A percentile compares a stretch with the other conserved stretches of the same genome.
These are phyloP conservation scores for Tenthredo distinguenda DNA, from an alignment of 2,888 invertebrate genomes.

Conservation along the genomic window DNA sequence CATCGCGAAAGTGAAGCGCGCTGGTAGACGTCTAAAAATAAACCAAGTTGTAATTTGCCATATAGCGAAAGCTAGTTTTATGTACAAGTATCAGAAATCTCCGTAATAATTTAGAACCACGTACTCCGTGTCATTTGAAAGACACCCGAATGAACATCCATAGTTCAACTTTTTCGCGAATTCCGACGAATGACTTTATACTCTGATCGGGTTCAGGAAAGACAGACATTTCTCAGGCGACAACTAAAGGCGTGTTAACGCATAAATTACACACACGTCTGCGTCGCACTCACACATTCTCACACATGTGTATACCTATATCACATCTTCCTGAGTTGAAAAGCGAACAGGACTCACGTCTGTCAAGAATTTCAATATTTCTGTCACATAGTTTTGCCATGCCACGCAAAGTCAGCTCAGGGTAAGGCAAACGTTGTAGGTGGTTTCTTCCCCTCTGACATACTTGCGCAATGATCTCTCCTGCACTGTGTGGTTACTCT, in stretches of 20 bases:
- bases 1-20: background rate
- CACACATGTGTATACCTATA: background rate
- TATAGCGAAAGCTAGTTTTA: background rate
- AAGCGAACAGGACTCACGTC: slow-evolving; percentile 17
- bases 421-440: slow-evolving; percentile 4
- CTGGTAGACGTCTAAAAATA: background rate
- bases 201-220: background rate
- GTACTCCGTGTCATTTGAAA: background rate
- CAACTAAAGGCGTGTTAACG: slow-evolving; percentile 4
- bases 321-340: background rate
- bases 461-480: slow-evolving; percentile 41
- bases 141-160: background rate
- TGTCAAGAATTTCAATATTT: slow-evolving; percentile 64
- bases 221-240: slow-evolving; percentile 21
- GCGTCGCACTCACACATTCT: background rate
- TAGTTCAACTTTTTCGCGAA: background rate
- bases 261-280: slow-evolving; percentile 36
- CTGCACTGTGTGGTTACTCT: slow-evolving; percentile 1
- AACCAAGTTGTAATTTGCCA: background rate
- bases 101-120: background rate
- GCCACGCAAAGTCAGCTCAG: slow-evolving; percentile 12
- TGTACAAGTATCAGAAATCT: background rate
- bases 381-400: slow-evolving; percentile 60
- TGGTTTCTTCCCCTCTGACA: slow-evolving; percentile 28
- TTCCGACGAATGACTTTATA: background rate